phyloP scores from a whole-genome alignment of 1,140 invertebrate genomes.

The Camponotus pennsylvanicus region DNA sequence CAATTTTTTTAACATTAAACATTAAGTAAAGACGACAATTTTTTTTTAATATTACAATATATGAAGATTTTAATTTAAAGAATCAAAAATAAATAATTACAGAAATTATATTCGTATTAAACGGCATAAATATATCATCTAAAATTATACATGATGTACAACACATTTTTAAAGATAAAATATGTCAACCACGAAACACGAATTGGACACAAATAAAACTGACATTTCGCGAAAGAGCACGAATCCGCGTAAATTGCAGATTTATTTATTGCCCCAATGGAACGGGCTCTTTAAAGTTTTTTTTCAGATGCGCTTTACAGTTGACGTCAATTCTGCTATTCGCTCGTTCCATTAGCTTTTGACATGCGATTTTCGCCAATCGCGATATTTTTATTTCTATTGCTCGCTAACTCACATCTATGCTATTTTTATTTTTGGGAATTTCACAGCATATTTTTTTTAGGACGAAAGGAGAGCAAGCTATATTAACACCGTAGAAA shows the following conservation, averaged over 20 bases:
- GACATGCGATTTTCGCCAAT: slow-evolving; percentile 40
- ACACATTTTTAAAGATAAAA: slow-evolving; percentile 8
- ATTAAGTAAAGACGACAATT: too few relatives aligned
- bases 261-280: slow-evolving; percentile 48
- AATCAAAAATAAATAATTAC: background rate
- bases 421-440: background rate
- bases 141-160: slow-evolving; percentile 1
- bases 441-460: background rate
- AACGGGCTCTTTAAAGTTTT: slow-evolving; percentile 24
- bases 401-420: background rate
- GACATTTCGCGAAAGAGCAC: slow-evolving; percentile 24
- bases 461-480: background rate
- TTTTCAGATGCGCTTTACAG: slow-evolving; percentile 40
- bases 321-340: slow-evolving; percentile 55
- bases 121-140: background rate
- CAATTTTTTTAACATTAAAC: background rate
- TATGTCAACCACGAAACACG: background rate
- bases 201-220: slow-evolving; percentile 15
- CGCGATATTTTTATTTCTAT: slow-evolving; percentile 26
- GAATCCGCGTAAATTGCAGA: slow-evolving; percentile 13
- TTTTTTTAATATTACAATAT: too few relatives aligned
- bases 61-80: background rate
- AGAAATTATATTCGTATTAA: background rate
- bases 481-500: slow-evolving; percentile 48
- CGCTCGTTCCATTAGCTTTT: slow-evolving; percentile 43